A percentile compares a stretch with the other conserved stretches of the same genome.
Conservation (phyloP, 2,888 invertebrate genomes). For the Acanthococcus lagerstroemiae region DNA sequence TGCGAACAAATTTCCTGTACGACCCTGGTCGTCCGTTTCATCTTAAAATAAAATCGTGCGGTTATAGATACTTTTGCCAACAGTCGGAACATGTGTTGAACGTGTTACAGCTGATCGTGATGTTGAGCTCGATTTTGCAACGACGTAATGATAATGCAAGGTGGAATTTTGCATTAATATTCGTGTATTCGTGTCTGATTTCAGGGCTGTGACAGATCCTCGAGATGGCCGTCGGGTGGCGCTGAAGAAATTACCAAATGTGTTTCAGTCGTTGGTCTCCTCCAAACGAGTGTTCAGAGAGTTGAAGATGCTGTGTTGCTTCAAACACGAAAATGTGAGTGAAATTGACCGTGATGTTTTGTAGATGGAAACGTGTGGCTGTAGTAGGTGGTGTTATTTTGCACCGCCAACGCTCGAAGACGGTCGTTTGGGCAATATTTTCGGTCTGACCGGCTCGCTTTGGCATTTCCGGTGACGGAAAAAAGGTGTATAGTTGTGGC, state of each 20-base stretch:
- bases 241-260: slow-evolving; percentile 98
- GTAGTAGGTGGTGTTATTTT: too few relatives aligned
- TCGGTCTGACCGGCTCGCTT: too few relatives aligned
- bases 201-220: slow-evolving; percentile 98
- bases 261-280: slow-evolving; percentile 98
- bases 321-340: slow-evolving; percentile 99
- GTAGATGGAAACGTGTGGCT: too few relatives aligned
- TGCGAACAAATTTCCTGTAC: too few relatives aligned
- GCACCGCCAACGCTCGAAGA: too few relatives aligned
- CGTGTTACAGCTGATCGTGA: not conserved
- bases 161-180: not conserved
- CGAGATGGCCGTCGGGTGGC: slow-evolving; percentile 96
- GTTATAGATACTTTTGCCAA: too few relatives aligned
- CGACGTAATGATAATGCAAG: not conserved
- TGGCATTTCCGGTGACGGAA: too few relatives aligned
- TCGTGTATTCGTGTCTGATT: slow-evolving; percentile 35
- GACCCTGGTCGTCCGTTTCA: too few relatives aligned
- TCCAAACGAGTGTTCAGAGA: slow-evolving; percentile 98
- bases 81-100: not conserved
- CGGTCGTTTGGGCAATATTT: too few relatives aligned
- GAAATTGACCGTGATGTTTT: slow-evolving; percentile 13
- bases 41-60: too few relatives aligned
- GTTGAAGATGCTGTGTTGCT: slow-evolving; percentile 97
- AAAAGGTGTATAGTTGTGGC: not conserved
- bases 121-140: not conserved